Conservation (phyloP, 1,140 invertebrate genomes). For the Chrysoperla carnea region DNA sequence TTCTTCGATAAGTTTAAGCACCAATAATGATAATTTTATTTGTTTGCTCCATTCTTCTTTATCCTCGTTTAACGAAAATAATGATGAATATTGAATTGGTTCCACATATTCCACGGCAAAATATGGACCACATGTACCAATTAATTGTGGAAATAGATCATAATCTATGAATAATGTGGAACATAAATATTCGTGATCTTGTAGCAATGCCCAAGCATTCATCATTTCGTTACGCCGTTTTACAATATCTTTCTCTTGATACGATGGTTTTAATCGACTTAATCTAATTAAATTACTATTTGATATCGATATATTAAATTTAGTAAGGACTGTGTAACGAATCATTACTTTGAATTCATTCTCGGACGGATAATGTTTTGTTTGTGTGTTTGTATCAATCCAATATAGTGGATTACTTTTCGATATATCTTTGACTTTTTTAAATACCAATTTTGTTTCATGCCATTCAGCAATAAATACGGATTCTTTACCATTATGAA, state of each 20-base stretch:
- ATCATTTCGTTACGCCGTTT: slow-evolving; percentile 34
- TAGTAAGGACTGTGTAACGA: slow-evolving; percentile 25
- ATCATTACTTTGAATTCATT: slow-evolving; percentile 31
- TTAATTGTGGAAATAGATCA: slow-evolving; percentile 41
- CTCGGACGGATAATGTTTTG: slow-evolving; percentile 29
- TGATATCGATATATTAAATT: slow-evolving; percentile 30
- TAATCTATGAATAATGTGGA: slow-evolving; percentile 34
- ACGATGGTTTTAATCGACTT: slow-evolving; percentile 22
- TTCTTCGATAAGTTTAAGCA: slow-evolving; percentile 38
- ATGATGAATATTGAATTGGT: slow-evolving; percentile 20
- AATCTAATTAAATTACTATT: slow-evolving; percentile 26
- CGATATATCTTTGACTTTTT: slow-evolving; percentile 22
- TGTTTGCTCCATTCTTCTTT: slow-evolving; percentile 27
- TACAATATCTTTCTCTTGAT: slow-evolving; percentile 19
- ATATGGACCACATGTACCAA: slow-evolving; percentile 42
- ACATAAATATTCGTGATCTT: slow-evolving; percentile 46
- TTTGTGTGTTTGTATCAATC: slow-evolving; percentile 24
- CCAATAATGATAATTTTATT: slow-evolving; percentile 33
- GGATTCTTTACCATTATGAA: slow-evolving; percentile 32
- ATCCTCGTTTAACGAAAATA: slow-evolving; percentile 21
- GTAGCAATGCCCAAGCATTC: slow-evolving; percentile 38
- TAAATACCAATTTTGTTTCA: slow-evolving; percentile 31
- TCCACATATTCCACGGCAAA: slow-evolving; percentile 41
- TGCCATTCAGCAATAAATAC: slow-evolving; percentile 36
- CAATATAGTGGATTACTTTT: slow-evolving; percentile 23